phyloP scores from a whole-genome alignment of 2,797 vertebrate species.

The Geotrypetes seraphini region DNA sequence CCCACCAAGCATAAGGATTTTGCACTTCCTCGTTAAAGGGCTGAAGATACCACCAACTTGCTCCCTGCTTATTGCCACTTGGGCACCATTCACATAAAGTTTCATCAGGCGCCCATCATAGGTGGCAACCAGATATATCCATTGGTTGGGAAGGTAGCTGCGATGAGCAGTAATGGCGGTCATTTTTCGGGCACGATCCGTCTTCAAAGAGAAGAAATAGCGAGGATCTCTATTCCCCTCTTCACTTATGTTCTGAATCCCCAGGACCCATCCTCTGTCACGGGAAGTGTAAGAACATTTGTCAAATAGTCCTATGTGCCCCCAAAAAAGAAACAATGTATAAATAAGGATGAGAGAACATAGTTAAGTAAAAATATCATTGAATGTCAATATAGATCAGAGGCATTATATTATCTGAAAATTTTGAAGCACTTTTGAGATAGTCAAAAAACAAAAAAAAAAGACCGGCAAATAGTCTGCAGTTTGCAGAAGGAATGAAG shows the following conservation, averaged over 20 bases:
- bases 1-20: conserved; percentile 90
- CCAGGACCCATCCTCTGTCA: conserved; percentile 93
- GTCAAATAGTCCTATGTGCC: conserved; percentile 83
- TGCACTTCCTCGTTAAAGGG: conserved; percentile 86
- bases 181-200: conserved; percentile 88
- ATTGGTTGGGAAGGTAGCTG: conserved; percentile 83
- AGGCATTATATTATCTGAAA: not conserved
- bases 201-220: conserved; percentile 96
- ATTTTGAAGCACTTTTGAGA: no score
- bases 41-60: conserved; percentile 93
- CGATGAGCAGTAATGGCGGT: conserved; percentile 79
- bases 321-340: conserved; percentile 50
- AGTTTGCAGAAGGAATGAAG: no score
- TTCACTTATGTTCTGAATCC: conserved; percentile 85
- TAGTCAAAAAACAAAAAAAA: conserved; percentile 5
- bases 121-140: conserved; percentile 82
- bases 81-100: conserved; percentile 89
- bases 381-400: not conserved
- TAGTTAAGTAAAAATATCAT: conserved; percentile 2
- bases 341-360: conserved; percentile 40
- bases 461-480: no score
- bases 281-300: conserved; percentile 96
- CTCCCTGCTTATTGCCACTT: conserved; percentile 82
- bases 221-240: conserved; percentile 87
- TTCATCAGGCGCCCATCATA: conserved; percentile 86